A percentile compares a stretch with the other conserved stretches of the same genome.
Evolutionary conservation across 1,140 invertebrate genomes (phyloP).

Genomic region (Acromyrmex echinatior): DNA sequence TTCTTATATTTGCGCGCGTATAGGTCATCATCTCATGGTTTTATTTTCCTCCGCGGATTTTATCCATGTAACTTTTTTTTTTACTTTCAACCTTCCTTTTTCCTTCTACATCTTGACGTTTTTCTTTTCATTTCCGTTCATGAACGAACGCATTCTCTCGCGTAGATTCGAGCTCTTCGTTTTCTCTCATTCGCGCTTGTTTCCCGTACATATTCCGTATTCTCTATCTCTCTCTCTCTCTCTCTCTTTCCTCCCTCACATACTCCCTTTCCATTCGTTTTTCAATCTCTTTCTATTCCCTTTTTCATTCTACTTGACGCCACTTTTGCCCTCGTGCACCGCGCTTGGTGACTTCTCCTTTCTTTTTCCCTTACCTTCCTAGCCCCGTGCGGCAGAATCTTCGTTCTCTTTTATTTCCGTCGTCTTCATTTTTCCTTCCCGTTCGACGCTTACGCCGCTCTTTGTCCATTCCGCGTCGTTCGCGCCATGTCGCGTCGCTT

Average conservation of each 20-base stretch:
- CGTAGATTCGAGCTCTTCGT: constrained; percentile 15
- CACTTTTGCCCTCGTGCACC: constrained; percentile 34
- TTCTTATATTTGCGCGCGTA: constrained; percentile 2
- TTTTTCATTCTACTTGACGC: constrained; percentile 64
- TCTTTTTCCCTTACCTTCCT: background rate
- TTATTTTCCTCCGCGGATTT: constrained; percentile 18
- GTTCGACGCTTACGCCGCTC: constrained; percentile 42
- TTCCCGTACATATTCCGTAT: constrained; percentile 12
- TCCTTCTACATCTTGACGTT: background rate
- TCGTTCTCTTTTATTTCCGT: constrained; percentile 44
- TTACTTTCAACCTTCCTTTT: too few relatives aligned
- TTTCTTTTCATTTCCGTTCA: constrained; percentile 31
- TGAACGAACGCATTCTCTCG: constrained; percentile 13
- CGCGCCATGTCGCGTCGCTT: constrained; percentile 41
- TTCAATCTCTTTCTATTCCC: constrained; percentile 36
- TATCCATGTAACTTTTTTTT: background rate
- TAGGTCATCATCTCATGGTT: background rate
- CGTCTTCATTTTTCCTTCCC: constrained; percentile 40
- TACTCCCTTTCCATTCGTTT: constrained; percentile 8
- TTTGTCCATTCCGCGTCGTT: constrained; percentile 58
- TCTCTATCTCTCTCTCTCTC: background rate
- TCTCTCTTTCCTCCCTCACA: background rate
- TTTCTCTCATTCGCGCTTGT: constrained; percentile 35
- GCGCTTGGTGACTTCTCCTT: constrained; percentile 2
- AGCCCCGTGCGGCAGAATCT: constrained; percentile 1